Evolutionary conservation across 2,113 vertebrate genomes (phyloP).

Genomic region (Oreotrochilus melanogaster): DNA sequence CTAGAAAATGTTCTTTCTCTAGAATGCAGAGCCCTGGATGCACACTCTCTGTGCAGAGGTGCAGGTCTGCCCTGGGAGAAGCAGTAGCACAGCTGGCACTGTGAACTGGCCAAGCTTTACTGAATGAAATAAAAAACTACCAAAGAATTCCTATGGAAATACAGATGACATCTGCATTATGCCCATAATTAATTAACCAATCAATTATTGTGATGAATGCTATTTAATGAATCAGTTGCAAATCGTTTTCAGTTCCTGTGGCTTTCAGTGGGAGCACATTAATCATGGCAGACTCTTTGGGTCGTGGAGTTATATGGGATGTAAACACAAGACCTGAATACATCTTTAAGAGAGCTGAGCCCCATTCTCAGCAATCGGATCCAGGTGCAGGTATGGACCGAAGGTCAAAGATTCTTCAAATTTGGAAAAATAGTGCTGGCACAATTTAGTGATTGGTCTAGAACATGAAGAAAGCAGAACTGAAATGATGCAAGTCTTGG

Average conservation of each 20-base stretch:
- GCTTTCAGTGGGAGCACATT: slow-evolving; percentile 75
- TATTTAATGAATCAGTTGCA: slow-evolving; percentile 78
- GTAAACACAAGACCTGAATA: slow-evolving; percentile 38
- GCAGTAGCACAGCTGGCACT: neutral
- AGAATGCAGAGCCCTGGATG: neutral
- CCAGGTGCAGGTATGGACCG: slow-evolving; percentile 23
- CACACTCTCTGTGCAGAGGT: rapidly evolving
- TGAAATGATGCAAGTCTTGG: neutral
- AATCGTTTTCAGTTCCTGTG: slow-evolving; percentile 76
- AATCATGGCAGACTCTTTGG: slow-evolving; percentile 68
- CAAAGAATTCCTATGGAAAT: slow-evolving; percentile 72
- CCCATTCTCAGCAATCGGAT: neutral
- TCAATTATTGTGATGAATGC: slow-evolving; percentile 80
- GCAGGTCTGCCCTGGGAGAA: neutral
- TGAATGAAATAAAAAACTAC: slow-evolving; percentile 61
- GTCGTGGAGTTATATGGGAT: slow-evolving; percentile 50
- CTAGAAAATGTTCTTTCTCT: neutral
- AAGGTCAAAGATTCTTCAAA: neutral
- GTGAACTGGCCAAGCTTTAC: slow-evolving; percentile 38
- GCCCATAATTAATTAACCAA: slow-evolving; percentile 80
- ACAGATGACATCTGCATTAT: slow-evolving; percentile 48
- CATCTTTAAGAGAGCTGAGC: slow-evolving; percentile 16
- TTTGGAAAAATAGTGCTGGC: neutral
- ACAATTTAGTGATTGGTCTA: neutral
- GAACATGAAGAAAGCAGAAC: neutral